Percentiles rank a stretch among this genome's conserved stretches.
Conservation (phyloP, 2,113 vertebrate genomes). For the Hyperopisus bebe region DNA sequence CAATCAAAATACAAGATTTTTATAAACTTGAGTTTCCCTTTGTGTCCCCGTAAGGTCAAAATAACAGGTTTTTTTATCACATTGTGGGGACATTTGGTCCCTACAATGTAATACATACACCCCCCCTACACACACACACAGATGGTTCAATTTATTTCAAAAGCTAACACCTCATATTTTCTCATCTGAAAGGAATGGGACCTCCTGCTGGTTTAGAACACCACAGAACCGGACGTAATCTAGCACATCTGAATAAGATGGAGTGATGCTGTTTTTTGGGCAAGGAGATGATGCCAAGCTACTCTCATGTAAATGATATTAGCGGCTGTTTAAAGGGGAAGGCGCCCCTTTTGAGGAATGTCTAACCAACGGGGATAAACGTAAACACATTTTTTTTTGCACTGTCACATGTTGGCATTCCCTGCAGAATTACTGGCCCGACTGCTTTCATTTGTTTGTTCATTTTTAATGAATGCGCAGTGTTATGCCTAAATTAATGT, state of each 20-base stretch:
- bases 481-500: background rate
- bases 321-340: background rate
- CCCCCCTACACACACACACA: background rate
- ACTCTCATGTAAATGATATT: background rate
- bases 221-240: background rate
- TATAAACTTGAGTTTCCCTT: background rate
- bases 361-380: background rate
- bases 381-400: background rate
- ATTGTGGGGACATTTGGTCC: background rate
- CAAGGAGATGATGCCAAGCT: background rate
- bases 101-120: background rate
- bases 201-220: background rate
- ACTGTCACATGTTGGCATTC: background rate
- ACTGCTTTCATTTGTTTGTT: background rate
- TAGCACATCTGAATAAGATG: background rate
- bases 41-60: background rate
- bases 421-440: background rate
- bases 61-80: background rate
- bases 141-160: background rate
- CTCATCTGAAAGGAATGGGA: background rate
- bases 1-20: background rate
- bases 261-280: background rate
- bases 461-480: background rate
- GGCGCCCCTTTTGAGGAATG: background rate
- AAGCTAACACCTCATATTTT: background rate